These are phyloP conservation scores for Mesaphorura yosii DNA, from an alignment of 1,140 invertebrate species.

Conservation along the genomic window DNA sequence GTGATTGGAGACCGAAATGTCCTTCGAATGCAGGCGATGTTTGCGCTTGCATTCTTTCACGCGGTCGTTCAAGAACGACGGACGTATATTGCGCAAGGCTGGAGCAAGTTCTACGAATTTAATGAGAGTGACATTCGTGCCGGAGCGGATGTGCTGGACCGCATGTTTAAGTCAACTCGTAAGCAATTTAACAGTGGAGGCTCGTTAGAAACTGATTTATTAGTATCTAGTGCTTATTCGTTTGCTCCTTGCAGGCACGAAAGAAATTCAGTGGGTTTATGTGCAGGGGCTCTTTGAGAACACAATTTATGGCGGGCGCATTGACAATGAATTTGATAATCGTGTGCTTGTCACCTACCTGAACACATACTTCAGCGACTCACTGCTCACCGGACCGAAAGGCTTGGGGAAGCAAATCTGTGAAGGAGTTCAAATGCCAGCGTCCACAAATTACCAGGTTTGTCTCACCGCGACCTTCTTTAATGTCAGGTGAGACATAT, in stretches of 20 bases:
- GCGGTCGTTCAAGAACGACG: constrained; percentile 77
- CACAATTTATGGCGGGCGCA: constrained; percentile 75
- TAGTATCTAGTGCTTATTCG: neutral
- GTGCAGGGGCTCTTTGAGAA: constrained; percentile 67
- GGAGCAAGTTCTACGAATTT: constrained; percentile 85
- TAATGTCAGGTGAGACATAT: neutral
- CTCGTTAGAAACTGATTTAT: neutral
- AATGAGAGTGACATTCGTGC: constrained; percentile 69
- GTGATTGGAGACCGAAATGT: constrained; percentile 39
- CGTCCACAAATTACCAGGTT: constrained; percentile 41
- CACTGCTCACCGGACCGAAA: constrained; percentile 38
- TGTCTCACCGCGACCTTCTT: neutral
- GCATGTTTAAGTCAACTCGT: constrained; percentile 25
- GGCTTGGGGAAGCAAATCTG: constrained; percentile 47
- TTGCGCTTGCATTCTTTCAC: constrained; percentile 68
- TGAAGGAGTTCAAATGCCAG: constrained; percentile 40
- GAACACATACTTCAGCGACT: constrained; percentile 53
- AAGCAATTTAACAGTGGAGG: neutral
- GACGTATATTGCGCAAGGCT: constrained; percentile 73
- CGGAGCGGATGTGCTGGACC: constrained; percentile 49
- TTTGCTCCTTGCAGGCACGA: constrained; percentile 19
- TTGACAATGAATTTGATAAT: constrained; percentile 70
- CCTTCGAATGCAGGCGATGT: constrained; percentile 46
- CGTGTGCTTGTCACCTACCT: constrained; percentile 62
- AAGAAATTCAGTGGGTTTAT: constrained; percentile 55